These are phyloP conservation scores for Sebastes trivittatus DNA, from an alignment of 2,797 vertebrate species.

Conservation along the genomic window DNA sequence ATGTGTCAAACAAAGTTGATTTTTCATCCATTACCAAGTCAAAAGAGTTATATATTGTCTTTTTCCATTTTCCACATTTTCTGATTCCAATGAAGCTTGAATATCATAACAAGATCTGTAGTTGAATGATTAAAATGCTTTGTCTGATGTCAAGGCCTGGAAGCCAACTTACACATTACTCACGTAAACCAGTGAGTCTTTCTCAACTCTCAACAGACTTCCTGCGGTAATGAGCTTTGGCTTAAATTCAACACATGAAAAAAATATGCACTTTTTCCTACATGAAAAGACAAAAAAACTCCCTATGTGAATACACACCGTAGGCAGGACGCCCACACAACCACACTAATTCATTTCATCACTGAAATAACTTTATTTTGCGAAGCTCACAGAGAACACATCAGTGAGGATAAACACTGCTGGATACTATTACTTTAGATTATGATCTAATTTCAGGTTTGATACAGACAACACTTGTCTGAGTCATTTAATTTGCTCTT, in stretches of 20 bases:
- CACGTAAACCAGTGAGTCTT: neutral
- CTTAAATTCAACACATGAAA: neutral
- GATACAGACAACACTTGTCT: neutral
- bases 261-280: neutral
- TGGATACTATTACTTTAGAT: neutral
- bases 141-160: neutral
- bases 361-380: neutral
- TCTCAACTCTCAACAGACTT: neutral
- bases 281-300: neutral
- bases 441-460: neutral
- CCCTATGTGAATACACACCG: neutral
- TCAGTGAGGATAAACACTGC: neutral
- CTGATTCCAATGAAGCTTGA: neutral
- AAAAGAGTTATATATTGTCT: neutral
- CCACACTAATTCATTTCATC: constrained; percentile 1
- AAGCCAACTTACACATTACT: neutral
- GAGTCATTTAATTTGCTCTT: neutral
- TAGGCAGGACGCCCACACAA: neutral
- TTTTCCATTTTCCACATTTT: neutral
- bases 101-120: neutral
- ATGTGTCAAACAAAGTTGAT: neutral
- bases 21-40: neutral
- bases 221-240: neutral
- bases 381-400: neutral
- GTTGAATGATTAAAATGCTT: neutral